Conservation (phyloP, 2,888 invertebrate species). For the Drosophila imparisetae region DNA sequence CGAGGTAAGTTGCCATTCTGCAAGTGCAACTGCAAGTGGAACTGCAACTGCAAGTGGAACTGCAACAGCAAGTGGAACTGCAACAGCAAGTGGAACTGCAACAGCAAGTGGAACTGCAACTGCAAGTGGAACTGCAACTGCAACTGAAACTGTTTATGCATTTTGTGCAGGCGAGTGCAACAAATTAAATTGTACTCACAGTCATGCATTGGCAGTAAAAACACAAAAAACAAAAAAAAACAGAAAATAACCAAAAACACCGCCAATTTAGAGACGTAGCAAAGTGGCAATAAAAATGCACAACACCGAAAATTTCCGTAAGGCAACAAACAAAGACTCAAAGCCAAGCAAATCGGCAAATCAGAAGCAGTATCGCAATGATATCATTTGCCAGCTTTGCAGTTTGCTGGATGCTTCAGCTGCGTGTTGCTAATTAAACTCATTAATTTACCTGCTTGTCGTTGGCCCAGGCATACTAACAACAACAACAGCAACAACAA, state of each 20-base stretch:
- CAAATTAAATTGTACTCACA: conserved; percentile 78
- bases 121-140: conserved; percentile 29
- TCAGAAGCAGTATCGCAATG: conserved; percentile 49
- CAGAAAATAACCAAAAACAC: conserved; percentile 26
- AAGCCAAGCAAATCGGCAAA: conserved; percentile 8
- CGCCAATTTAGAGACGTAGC: conserved; percentile 46
- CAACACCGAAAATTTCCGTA: conserved; percentile 60
- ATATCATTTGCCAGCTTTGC: conserved; percentile 48
- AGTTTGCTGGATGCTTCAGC: conserved; percentile 35
- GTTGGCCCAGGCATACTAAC: conserved; percentile 38
- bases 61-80: conserved; percentile 35
- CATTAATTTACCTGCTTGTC: conserved; percentile 67
- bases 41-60: conserved; percentile 47
- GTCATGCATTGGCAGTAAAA: conserved; percentile 80
- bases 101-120: conserved; percentile 15
- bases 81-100: conserved; percentile 50
- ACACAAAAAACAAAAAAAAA: conserved; percentile 23
- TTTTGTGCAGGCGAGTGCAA: conserved; percentile 81
- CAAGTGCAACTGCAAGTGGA: conserved; percentile 16
- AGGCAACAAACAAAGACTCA: conserved; percentile 26
- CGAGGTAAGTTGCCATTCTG: conserved; percentile 1
- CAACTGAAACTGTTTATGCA: conserved; percentile 71
- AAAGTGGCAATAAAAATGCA: conserved; percentile 78
- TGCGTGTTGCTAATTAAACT: conserved; percentile 78
- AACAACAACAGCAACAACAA: conserved; percentile 9